Evolutionary conservation across 2,797 vertebrate genomes (phyloP).

Genomic region (Lates japonicus): DNA sequence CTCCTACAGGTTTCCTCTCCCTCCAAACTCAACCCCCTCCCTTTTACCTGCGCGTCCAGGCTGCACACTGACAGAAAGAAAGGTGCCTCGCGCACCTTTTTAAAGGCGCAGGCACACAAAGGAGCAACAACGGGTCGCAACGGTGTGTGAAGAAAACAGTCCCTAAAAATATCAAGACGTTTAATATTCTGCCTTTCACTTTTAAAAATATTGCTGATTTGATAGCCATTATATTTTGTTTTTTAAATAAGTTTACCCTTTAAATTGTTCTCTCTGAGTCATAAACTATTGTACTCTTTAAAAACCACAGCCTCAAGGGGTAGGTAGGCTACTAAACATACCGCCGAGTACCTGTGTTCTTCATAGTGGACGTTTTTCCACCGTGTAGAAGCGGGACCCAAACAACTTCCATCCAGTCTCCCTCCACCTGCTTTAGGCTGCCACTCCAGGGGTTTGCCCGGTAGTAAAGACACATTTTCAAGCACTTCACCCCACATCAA

Average conservation of each 20-base stretch:
- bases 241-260: background rate
- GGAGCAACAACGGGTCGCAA: background rate
- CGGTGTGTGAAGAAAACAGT: background rate
- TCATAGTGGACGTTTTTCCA: slow-evolving; percentile 31
- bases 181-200: accelerated
- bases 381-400: background rate
- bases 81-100: slow-evolving; percentile 74
- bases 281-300: background rate
- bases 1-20: slow-evolving; percentile 24
- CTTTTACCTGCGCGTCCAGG: slow-evolving; percentile 77
- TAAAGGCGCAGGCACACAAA: slow-evolving; percentile 70
- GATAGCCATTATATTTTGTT: too few species aligned
- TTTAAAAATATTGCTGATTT: background rate
- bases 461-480: slow-evolving; percentile 52
- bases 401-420: slow-evolving; percentile 38
- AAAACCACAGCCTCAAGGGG: background rate
- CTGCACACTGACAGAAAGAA: slow-evolving; percentile 60
- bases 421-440: slow-evolving; percentile 56
- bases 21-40: slow-evolving; percentile 62
- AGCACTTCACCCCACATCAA: slow-evolving; percentile 70
- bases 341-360: slow-evolving; percentile 41
- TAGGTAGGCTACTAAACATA: background rate
- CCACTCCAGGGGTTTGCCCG: background rate
- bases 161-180: background rate
- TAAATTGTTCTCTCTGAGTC: background rate